Evolutionary conservation across 1,140 invertebrate genomes (phyloP).

Genomic region (Uloborus diversus): DNA sequence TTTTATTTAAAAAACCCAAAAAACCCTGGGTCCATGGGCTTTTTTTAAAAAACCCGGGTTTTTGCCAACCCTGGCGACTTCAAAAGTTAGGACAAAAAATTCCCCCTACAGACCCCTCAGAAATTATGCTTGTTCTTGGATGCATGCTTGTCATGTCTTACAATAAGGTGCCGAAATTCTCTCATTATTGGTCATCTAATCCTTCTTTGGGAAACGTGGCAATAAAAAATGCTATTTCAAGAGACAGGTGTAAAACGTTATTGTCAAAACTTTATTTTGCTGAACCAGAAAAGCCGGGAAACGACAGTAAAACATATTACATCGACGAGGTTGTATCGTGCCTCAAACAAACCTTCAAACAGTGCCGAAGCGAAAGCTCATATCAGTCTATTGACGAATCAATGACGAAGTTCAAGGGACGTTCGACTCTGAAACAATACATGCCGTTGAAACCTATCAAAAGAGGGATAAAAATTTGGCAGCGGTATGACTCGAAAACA

Average conservation of each 20-base stretch:
- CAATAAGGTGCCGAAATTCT: conserved; percentile 38
- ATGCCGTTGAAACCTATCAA: conserved; percentile 58
- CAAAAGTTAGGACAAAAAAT: background rate
- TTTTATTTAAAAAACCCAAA: too few relatives aligned
- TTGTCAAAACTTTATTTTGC: conserved; percentile 61
- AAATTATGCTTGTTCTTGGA: conserved; percentile 53
- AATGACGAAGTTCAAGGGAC: conserved; percentile 54
- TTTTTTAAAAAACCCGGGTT: too few relatives aligned
- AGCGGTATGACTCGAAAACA: conserved; percentile 43
- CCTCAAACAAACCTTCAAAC: conserved; percentile 1
- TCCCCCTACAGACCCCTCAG: conserved; percentile 16
- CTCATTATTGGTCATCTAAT: conserved; percentile 59
- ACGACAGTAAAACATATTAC: background rate
- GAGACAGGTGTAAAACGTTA: conserved; percentile 57
- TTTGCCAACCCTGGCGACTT: too few relatives aligned
- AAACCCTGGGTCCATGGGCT: too few relatives aligned
- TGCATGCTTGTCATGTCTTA: conserved; percentile 51
- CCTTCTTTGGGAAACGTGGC: conserved; percentile 59
- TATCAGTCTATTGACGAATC: conserved; percentile 56
- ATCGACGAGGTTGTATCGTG: conserved; percentile 4
- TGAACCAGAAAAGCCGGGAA: conserved; percentile 4
- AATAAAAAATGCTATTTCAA: conserved; percentile 59
- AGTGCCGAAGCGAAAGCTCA: background rate
- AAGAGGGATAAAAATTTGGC: conserved; percentile 58
- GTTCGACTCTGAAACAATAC: conserved; percentile 50